These are phyloP conservation scores for Vidua chalybeata DNA, from an alignment of 2,113 vertebrate genomes.

Conservation along the genomic window DNA sequence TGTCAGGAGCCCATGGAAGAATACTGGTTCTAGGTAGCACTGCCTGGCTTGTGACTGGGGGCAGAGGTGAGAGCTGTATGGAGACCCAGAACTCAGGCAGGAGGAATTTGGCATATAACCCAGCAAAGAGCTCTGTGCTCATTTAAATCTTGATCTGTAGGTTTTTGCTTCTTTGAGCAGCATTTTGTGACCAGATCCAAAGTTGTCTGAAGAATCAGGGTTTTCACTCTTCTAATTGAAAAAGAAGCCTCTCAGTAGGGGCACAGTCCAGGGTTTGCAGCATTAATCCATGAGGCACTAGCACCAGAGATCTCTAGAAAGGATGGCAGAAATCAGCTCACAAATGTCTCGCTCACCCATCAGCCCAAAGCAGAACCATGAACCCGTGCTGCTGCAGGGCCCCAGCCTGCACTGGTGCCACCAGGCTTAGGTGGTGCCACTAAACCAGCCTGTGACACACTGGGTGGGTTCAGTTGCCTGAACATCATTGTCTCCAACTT, in stretches of 20 bases:
- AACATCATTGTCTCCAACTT: neutral
- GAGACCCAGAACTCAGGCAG: neutral
- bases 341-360: neutral
- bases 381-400: neutral
- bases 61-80: neutral
- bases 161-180: neutral
- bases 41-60: neutral
- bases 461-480: neutral
- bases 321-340: neutral
- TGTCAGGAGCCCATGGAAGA: neutral
- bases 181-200: neutral
- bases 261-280: neutral
- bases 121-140: neutral
- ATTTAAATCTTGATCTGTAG: neutral
- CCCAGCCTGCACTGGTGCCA: neutral
- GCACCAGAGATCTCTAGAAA: neutral
- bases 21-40: neutral
- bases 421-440: neutral
- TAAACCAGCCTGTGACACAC: neutral
- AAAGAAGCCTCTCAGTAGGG: neutral
- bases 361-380: neutral
- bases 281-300: neutral
- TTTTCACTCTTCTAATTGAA: neutral
- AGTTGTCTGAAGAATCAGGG: neutral
- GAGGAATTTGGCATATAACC: neutral